phyloP scores from a whole-genome alignment of 2,113 vertebrate species.

The Anthoscopus minutus region DNA sequence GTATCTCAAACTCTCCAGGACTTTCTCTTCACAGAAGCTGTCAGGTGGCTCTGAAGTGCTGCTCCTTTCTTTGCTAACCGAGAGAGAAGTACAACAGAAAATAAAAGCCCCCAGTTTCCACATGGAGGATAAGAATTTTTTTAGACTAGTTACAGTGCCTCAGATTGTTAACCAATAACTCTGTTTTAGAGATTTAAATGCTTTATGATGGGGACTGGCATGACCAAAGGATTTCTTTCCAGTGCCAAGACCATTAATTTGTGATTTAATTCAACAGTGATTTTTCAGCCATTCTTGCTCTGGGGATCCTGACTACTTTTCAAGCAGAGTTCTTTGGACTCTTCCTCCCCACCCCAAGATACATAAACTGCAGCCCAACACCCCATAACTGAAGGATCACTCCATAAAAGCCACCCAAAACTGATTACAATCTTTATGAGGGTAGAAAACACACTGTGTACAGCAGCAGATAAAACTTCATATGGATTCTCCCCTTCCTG shows the following conservation, averaged over 20 bases:
- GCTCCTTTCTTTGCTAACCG: not conserved
- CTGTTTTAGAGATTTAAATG: not conserved
- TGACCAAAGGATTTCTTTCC: not conserved
- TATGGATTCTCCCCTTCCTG: accelerated
- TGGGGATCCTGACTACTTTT: not conserved
- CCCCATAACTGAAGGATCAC: not conserved
- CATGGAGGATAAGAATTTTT: not conserved
- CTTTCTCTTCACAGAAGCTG: not conserved
- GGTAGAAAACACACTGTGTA: not conserved
- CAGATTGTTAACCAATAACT: not conserved
- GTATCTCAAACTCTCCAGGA: not conserved
- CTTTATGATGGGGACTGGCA: not conserved
- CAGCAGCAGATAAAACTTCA: not conserved
- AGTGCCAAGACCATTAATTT: not conserved
- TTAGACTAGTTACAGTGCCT: not conserved
- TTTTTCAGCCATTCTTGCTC: not conserved
- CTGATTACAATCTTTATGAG: not conserved
- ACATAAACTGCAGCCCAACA: not conserved
- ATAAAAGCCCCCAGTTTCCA: not conserved
- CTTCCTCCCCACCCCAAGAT: not conserved
- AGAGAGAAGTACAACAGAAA: not conserved
- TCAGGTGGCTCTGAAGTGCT: not conserved
- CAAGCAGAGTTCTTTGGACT: not conserved
- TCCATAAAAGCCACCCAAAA: not conserved
- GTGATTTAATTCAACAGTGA: not conserved